A percentile compares a stretch with the other conserved stretches of the same genome.
Conservation (phyloP, 2,113 vertebrate species). For the Atractosteus spatula region DNA sequence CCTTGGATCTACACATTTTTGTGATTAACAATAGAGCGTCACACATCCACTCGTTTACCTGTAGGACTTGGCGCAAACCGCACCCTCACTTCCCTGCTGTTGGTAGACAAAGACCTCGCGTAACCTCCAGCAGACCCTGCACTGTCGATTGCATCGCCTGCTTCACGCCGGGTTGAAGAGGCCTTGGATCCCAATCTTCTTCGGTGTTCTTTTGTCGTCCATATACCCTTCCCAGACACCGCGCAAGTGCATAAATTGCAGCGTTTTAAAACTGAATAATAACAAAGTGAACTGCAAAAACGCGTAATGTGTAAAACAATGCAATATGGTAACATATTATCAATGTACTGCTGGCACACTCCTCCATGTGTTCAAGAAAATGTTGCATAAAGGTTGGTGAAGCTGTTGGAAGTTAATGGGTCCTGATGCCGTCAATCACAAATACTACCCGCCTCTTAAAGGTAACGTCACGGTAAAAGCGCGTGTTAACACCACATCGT, state of each 20-base stretch:
- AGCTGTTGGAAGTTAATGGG: no score
- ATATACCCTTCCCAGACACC: background rate
- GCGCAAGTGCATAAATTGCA: slow-evolving; percentile 4
- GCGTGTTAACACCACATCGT: no score
- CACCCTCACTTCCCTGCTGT: slow-evolving; percentile 64
- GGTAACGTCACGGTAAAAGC: no score
- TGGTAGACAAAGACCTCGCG: slow-evolving; percentile 30
- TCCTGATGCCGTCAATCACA: no score
- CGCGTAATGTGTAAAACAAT: slow-evolving; percentile 4
- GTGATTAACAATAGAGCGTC: background rate
- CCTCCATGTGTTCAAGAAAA: no score
- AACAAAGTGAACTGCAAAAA: background rate
- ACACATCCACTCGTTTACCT: slow-evolving; percentile 59
- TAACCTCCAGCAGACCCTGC: no score
- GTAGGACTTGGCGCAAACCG: slow-evolving; percentile 91
- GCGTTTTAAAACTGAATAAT: background rate
- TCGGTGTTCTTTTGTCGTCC: background rate
- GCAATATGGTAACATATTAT: background rate
- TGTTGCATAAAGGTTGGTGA: no score
- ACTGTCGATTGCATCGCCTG: background rate
- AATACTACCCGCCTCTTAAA: no score
- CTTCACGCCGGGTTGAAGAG: background rate
- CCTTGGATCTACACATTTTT: background rate
- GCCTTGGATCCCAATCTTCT: background rate
- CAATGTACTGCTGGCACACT: no score